Conservation (phyloP, 2,797 vertebrate species). For the Silurus aristotelis region DNA sequence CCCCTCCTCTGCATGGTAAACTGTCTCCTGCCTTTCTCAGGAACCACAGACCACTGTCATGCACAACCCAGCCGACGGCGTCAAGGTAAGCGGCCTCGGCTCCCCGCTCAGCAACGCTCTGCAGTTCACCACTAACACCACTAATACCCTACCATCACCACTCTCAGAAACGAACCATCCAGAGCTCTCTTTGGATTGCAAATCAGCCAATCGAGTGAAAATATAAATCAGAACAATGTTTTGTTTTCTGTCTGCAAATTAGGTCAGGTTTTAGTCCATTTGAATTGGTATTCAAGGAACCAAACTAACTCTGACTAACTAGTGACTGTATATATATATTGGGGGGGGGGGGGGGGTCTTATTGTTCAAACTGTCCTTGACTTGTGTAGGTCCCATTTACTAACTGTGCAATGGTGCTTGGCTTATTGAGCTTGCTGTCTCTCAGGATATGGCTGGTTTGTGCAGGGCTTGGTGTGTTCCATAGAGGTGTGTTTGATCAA, state of each 20-base stretch:
- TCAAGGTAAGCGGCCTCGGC: conserved; percentile 86
- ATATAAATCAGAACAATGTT: not conserved
- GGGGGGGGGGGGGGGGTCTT: too few relatives aligned
- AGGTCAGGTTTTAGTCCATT: not conserved
- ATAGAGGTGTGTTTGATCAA: conserved; percentile 59
- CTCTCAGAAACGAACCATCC: conserved; percentile 24
- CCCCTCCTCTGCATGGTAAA: conserved; percentile 77
- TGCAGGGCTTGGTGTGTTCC: conserved; percentile 59
- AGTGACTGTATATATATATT: not conserved
- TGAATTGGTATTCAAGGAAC: conserved; percentile 20
- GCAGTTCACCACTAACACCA: conserved; percentile 37
- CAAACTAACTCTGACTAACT: not conserved
- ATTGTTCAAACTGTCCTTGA: not conserved
- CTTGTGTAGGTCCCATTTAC: conserved; percentile 13
- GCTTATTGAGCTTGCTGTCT: conserved; percentile 51
- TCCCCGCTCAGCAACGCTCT: conserved; percentile 48
- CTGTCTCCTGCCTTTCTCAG: conserved; percentile 85
- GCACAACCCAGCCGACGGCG: conserved; percentile 95
- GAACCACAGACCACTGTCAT: conserved; percentile 99
- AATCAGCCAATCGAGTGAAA: conserved; percentile 26
- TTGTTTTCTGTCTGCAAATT: not conserved
- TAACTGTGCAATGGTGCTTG: conserved; percentile 43
- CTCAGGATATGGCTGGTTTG: conserved; percentile 72
- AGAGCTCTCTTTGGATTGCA: conserved; percentile 29
- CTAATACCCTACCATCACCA: conserved; percentile 47